Percentiles rank a stretch among this genome's conserved stretches.
These are phyloP conservation scores for Ectemnius lituratus DNA, from an alignment of 2,888 invertebrate species.

Conservation along the genomic window DNA sequence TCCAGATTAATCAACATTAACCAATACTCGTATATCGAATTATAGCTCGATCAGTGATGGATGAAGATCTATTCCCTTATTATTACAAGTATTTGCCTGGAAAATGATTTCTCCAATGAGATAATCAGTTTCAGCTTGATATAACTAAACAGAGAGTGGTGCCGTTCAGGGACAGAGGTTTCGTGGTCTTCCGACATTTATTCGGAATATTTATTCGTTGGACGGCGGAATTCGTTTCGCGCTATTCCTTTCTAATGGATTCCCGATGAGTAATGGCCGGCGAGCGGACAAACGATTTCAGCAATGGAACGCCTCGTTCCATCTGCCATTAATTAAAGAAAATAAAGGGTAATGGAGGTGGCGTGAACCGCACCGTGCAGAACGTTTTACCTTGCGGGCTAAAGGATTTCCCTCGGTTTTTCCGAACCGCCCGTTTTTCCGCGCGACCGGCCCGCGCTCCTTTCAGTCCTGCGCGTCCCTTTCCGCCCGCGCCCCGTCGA, in stretches of 20 bases:
- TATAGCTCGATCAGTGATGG: too few species aligned
- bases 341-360: conserved; percentile 30
- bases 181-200: conserved; percentile 47
- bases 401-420: conserved; percentile 2
- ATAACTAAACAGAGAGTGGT: neutral
- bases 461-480: neutral
- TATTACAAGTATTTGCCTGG: too few species aligned
- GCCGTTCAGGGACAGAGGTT: conserved; percentile 12
- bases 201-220: conserved; percentile 34
- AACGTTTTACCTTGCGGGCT: conserved; percentile 14
- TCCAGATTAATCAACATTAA: too few species aligned
- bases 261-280: conserved; percentile 37
- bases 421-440: neutral
- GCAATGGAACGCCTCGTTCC: conserved; percentile 6
- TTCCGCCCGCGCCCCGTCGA: neutral
- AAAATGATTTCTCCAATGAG: too few species aligned
- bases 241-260: conserved; percentile 40
- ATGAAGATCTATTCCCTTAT: too few species aligned
- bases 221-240: conserved; percentile 10
- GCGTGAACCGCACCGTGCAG: neutral
- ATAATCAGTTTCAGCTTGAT: too few species aligned
- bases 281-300: conserved; percentile 15
- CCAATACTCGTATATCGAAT: too few species aligned
- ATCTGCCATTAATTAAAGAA: conserved; percentile 33
- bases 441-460: neutral